Percentiles rank a stretch among this genome's conserved stretches.
These are phyloP conservation scores for Sebastes matsubarae DNA, from an alignment of 2,797 vertebrate genomes.

Conservation along the genomic window DNA sequence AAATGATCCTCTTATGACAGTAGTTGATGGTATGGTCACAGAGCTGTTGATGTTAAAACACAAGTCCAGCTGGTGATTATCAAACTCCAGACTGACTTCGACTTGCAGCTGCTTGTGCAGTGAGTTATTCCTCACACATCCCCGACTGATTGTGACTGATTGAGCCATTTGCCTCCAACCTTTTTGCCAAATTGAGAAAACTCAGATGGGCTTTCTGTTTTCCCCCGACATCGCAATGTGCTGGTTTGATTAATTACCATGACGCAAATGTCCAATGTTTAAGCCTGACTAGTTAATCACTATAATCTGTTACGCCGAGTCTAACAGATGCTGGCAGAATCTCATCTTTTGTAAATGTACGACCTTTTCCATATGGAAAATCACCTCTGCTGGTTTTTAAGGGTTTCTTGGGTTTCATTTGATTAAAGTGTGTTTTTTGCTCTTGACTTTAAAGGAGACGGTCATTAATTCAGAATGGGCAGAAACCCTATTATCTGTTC, in stretches of 20 bases:
- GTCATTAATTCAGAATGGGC: neutral
- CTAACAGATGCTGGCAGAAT: constrained; percentile 11
- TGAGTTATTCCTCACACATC: constrained; percentile 15
- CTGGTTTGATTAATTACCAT: constrained; percentile 48
- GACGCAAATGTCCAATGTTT: constrained; percentile 1
- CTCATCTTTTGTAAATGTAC: neutral
- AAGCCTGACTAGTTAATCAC: constrained; percentile 38
- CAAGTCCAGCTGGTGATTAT: neutral
- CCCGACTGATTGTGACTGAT: constrained; percentile 35
- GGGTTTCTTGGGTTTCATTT: neutral
- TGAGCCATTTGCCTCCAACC: constrained; percentile 3
- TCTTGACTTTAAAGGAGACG: neutral
- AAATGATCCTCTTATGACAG: neutral
- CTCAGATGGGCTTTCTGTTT: constrained; percentile 12
- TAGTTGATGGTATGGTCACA: neutral
- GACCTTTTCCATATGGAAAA: neutral
- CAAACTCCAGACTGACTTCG: neutral
- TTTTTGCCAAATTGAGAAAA: constrained; percentile 11
- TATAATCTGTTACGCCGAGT: constrained; percentile 30
- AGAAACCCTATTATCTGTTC: neutral
- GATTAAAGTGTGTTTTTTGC: neutral
- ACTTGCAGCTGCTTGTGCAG: neutral
- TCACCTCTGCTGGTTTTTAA: neutral
- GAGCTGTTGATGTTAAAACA: neutral
- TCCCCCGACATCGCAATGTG: constrained; percentile 3